Conservation (phyloP, 2,797 vertebrate species). For the Phoebastria nigripes region DNA sequence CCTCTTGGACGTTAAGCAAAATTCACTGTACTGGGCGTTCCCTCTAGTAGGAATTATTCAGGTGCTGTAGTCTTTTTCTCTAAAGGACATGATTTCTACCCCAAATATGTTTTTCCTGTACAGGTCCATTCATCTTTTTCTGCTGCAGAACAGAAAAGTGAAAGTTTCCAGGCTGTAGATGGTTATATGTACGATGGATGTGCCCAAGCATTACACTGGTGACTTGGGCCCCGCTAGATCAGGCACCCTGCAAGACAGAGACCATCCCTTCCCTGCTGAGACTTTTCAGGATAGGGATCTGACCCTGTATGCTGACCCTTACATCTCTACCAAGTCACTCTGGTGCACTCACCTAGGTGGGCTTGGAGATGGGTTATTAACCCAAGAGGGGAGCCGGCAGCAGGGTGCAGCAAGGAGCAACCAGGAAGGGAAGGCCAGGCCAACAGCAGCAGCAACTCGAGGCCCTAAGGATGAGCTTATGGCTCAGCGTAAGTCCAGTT, state of each 20-base stretch:
- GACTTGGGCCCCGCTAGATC: not conserved
- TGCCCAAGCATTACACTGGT: fast-evolving
- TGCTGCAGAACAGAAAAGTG: not conserved
- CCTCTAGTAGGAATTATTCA: not conserved
- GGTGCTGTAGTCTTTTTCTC: not conserved
- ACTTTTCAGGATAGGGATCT: not conserved
- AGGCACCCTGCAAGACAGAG: not conserved
- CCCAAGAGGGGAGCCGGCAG: not conserved
- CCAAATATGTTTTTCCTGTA: not conserved
- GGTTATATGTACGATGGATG: not conserved
- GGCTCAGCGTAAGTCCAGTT: not conserved
- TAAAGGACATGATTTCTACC: not conserved
- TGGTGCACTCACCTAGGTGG: too few species aligned
- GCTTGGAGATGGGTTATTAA: not conserved
- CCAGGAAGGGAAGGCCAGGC: not conserved
- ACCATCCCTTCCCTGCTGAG: not conserved
- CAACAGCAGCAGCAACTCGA: not conserved
- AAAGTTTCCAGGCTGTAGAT: not conserved
- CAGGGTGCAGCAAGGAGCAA: not conserved
- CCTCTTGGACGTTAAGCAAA: not conserved
- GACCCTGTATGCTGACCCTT: too few species aligned
- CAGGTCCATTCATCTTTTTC: not conserved
- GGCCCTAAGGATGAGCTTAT: not conserved
- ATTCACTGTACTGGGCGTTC: not conserved
- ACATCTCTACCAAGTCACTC: not conserved